Percentiles rank a stretch among this genome's conserved stretches.
These are phyloP conservation scores for Rhagonycha lutea DNA, from an alignment of 2,888 invertebrate species.

Conservation along the genomic window DNA sequence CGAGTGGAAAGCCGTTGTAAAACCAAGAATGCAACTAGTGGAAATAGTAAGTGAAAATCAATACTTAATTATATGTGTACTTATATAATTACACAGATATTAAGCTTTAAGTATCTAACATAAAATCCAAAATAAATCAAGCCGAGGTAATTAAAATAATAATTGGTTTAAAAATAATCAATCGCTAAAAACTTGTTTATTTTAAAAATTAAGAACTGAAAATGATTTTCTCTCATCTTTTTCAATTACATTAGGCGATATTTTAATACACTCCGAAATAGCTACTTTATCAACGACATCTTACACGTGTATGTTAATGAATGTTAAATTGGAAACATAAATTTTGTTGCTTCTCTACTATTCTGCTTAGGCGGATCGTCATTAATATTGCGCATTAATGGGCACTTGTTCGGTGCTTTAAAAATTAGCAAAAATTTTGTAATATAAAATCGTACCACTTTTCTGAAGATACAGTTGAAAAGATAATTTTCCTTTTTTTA, in stretches of 20 bases:
- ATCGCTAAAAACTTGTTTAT: not conserved
- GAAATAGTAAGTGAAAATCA: not conserved
- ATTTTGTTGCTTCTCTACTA: not conserved
- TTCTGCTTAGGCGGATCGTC: not conserved
- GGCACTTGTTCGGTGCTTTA: not conserved
- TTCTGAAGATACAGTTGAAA: too few species aligned
- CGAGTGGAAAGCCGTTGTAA: too few species aligned
- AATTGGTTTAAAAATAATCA: not conserved
- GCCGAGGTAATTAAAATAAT: not conserved
- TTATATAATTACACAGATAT: not conserved
- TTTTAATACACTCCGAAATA: not conserved
- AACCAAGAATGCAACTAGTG: not conserved
- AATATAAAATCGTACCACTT: not conserved
- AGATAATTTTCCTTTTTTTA: not conserved
- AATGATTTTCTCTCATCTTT: not conserved
- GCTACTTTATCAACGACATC: not conserved
- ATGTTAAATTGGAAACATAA: not conserved
- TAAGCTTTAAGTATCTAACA: not conserved
- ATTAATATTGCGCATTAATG: not conserved
- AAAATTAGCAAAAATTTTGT: not conserved
- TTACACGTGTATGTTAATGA: constrained; percentile 1
- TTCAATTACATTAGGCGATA: not conserved
- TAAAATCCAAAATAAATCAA: not conserved
- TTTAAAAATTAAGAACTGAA: not conserved
- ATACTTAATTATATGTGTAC: not conserved